Evolutionary conservation across 37 sponge, comb jelly and placozoan genomes (phyloP), one percentile per base, ranked within the genome.

Genomic region (Petrosia ficiformis): DNA sequence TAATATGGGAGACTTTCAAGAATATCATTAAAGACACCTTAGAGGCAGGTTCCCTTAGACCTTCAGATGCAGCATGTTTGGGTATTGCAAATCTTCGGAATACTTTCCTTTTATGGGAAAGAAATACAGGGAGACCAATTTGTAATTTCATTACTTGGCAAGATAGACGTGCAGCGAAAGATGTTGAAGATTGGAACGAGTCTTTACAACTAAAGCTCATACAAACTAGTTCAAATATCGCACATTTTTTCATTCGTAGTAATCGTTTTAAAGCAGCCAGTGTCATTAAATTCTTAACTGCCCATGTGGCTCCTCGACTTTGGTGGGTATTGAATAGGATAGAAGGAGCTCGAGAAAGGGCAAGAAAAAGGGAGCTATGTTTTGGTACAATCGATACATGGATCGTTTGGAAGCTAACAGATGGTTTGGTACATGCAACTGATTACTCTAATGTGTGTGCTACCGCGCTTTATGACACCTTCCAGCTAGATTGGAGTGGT

Each of bases 121-220:
- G 96, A 24, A 74, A 64, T 1, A 92, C 91, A 30, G 94, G 99
- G 5, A 71, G 85, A 42, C 88, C 91, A 19, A 58, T 98, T 25
- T 88, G 95, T 72, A 95, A 95, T 42, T 76, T 98, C 30, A 95
- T 95, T 37, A 89, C 94, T 0, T 98, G 99, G 99, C 93, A 95
- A 44, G 99, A 98, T 64, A 79, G 87, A 29, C 70, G 99, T 8
- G 77, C 87, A 11, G 71, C 71, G 10, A 60, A 77, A 3, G 61
- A 86, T 2, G 82, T 87, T 75, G 74, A 79, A 36, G 66, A 75
- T 5, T 94, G 92, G 95, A 93, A 92, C 54, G 77, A 87, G 26
- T 82, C 86, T 1, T 66, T 77, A 42, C 73, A 82, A 19, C 72
- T 92, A 19, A 94, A 91, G 79, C 61, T 76, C 3, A 68, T 94